Base-by-base conservation (phyloP, 2,888 invertebrate genomes). In the Parelbella ahira region DNA sequence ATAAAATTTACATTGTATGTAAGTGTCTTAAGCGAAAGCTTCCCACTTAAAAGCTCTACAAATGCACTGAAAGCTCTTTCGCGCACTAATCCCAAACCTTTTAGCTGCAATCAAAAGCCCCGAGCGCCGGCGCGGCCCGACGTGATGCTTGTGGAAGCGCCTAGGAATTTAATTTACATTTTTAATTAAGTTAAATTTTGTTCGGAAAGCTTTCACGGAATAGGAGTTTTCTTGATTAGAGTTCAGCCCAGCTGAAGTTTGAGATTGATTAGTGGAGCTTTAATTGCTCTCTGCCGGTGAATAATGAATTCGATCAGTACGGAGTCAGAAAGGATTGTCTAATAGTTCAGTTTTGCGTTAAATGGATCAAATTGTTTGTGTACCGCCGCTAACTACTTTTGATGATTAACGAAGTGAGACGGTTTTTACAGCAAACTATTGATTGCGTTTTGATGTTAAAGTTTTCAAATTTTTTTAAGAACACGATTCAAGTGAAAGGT, bases 91-190 rank as follows among this genome's bases (percentile, higher is more conserved):
- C 83, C 82, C 86, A 83, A 84, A 84, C 87, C 86, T 88, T 88
- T 88, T 88, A 88, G 88, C 87, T 87, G 88, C 87, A 88, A 87
- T 87, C 87, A 87, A 87, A 87, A 86, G 87, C 86, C 76, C 81
- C 74, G 79, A 78, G 83, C 73, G 73, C 72, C 68, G 66, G 62
- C 54, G 56, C 55, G 58, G 56, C 58, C 49, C 81, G 79, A 74
- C 71, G 78, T 76, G 81, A 79, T 83, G 83, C 82, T 82, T 84
- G 81, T 84, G 86, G 86, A 86, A 80, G 84, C 80, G 83, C 76
- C 84, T 80, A 86, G 82, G 84, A 87, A 87, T 87, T 86, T 84
- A 82, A 87, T 87, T 87, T 87, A 87, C 87, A 87, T 87, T 87
- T 87, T 87, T 87, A 87, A 86, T 87, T 87, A 87, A 84, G 84